Base-by-base conservation (phyloP, 1,140 invertebrate species). In the Metaphire vulgaris region DNA sequence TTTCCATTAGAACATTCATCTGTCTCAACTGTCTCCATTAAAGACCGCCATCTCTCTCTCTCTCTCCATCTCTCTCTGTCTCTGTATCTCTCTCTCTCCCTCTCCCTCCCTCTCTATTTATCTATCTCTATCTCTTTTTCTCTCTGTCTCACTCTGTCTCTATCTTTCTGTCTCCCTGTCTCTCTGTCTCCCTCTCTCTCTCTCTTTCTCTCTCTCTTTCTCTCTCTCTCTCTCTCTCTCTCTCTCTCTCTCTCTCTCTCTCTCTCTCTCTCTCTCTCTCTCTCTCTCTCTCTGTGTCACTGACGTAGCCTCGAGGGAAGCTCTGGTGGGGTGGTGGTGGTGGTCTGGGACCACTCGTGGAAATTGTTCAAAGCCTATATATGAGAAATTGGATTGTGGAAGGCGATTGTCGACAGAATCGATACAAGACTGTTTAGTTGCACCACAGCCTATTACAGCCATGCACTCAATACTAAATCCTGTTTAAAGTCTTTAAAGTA, bases 241-340 rank as follows among this genome's bases (percentile, higher is more conserved):
- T 56, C 41, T 56, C 6, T 56, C 41, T 56, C 41, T 56, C 41
- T 56, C 41, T 56, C 6, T 56, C 41, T 56, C 6, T 56, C 41
- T 56, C 41, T 56, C 41, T 56, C 41, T 56, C 41, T 56, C 41
- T 56, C 41, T 56, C 41, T 56, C 41, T 56, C 6, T 56, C 41
- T 56, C 41, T 56, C 41, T 56, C 41, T 56, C 41, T 56, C 41
- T 56, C 41, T 56, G n/a, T n/a, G n/a, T n/a, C n/a, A n/a, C n/a
- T n/a, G n/a, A n/a, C n/a, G n/a, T n/a, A n/a, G n/a, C n/a, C n/a
- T n/a, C n/a, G n/a, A n/a, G n/a, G n/a, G n/a, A n/a, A n/a, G n/a
- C n/a, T n/a, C n/a, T n/a, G n/a, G n/a, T n/a, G n/a, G n/a, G n/a
- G n/a, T n/a, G n/a, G n/a, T n/a, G n/a, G n/a, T n/a, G n/a, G n/a